phyloP scores from a whole-genome alignment of 2,113 vertebrate species.

The Heterocephalus glaber region DNA sequence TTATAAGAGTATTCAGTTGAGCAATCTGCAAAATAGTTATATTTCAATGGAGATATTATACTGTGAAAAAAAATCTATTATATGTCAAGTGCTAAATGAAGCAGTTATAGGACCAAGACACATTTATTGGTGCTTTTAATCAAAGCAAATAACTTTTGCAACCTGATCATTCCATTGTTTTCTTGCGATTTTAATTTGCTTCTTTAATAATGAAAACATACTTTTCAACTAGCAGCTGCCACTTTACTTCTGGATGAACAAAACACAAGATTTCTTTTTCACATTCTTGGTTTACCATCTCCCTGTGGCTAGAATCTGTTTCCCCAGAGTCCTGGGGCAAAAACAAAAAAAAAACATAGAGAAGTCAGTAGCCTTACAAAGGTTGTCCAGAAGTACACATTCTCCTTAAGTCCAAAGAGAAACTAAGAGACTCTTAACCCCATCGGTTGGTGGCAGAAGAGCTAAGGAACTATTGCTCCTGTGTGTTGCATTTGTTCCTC shows the following conservation, averaged over 20 bases:
- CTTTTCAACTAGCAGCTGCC: slow-evolving; percentile 77
- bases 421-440: slow-evolving; percentile 34
- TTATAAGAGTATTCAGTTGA: slow-evolving; percentile 94
- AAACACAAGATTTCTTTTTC: slow-evolving; percentile 6
- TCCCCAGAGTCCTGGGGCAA: background rate
- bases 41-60: slow-evolving; percentile 91
- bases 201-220: slow-evolving; percentile 84
- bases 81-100: slow-evolving; percentile 89
- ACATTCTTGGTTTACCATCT: slow-evolving; percentile 20
- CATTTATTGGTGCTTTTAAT: slow-evolving; percentile 88
- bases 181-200: slow-evolving; percentile 83
- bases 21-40: slow-evolving; percentile 94
- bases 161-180: slow-evolving; percentile 85
- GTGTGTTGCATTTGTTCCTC: slow-evolving; percentile 40
- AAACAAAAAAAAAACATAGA: background rate
- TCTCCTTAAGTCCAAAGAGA: slow-evolving; percentile 56
- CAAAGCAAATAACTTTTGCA: slow-evolving; percentile 87
- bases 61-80: slow-evolving; percentile 85
- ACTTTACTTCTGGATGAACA: slow-evolving; percentile 76
- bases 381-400: background rate
- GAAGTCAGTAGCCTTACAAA: slow-evolving; percentile 42
- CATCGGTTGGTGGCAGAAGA: slow-evolving; percentile 52
- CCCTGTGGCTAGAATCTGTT: slow-evolving; percentile 29
- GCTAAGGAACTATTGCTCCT: slow-evolving; percentile 47
- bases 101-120: slow-evolving; percentile 83